phyloP scores from a whole-genome alignment of 2,888 invertebrate genomes.

The Zygaena filipendulae region DNA sequence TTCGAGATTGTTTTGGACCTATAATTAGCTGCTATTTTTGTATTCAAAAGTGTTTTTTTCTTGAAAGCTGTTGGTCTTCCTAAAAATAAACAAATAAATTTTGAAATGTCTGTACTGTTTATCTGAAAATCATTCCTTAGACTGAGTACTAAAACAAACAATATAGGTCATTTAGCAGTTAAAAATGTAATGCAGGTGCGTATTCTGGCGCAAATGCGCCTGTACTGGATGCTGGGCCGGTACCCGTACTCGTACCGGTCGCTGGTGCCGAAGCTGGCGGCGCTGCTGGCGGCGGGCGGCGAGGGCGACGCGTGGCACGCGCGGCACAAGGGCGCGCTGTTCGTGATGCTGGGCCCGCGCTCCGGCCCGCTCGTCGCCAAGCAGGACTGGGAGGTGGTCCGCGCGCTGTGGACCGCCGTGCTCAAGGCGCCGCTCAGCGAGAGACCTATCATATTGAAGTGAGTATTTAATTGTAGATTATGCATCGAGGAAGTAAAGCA shows the following conservation, averaged over 20 bases:
- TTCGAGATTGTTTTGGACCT: too few relatives aligned
- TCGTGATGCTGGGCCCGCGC: constrained; percentile 77
- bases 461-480: constrained; percentile 11
- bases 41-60: too few relatives aligned
- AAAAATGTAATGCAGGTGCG: constrained; percentile 72
- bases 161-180: too few relatives aligned
- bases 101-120: too few relatives aligned
- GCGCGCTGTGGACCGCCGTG: constrained; percentile 81
- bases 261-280: constrained; percentile 71
- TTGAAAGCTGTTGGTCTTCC: too few relatives aligned
- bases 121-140: too few relatives aligned
- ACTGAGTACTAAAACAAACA: too few relatives aligned
- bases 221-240: constrained; percentile 71
- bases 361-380: constrained; percentile 73
- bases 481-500: background rate
- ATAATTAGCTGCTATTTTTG: too few relatives aligned
- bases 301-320: constrained; percentile 62
- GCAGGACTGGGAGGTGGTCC: constrained; percentile 80
- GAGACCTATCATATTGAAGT: constrained; percentile 80
- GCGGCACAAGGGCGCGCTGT: constrained; percentile 75
- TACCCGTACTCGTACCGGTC: constrained; percentile 78
- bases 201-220: constrained; percentile 72
- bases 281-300: constrained; percentile 61
- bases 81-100: too few relatives aligned
- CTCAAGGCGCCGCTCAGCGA: constrained; percentile 84